Evolutionary conservation across 2,888 invertebrate genomes (phyloP), one percentile per base, ranked within the genome.

Genomic region (Esperia sulphurella): DNA sequence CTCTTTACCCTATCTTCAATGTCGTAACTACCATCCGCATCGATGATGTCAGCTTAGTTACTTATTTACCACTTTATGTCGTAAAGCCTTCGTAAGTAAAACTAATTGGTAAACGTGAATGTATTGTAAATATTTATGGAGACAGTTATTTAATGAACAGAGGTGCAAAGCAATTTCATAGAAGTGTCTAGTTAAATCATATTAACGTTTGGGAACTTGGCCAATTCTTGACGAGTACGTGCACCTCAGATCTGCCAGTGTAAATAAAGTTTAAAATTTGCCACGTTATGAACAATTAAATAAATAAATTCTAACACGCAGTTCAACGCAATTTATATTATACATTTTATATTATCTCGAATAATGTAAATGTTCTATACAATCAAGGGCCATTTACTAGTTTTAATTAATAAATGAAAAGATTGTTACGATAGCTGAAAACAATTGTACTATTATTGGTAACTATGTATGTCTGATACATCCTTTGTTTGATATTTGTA

Each of bases 121-220:
- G 21, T 21, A 21, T 3, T 21, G 2, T 21, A 21, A 3, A 3
- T 21, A 21, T 21, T 21, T 21, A 21, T 21, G 21, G 5, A 21
- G 21, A 21, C 21, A 21, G 21, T 21, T 54, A 48, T 43, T 41
- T 31, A 44, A 50, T 55, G 49, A 57, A 61, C 53, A 51, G 50
- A 52, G 48, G 47, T 46, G 53, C 56, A 61, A 68, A 71, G 68
- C 68, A 55, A 63, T 60, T 61, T 57, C 54, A 64, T 61, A 58
- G 59, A 65, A 64, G 58, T 70, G 65, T 60, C 68, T 57, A 45
- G 53, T 71, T 68, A 65, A 72, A 66, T 72, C 68, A 75, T 71
- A 71, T 64, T 69, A 74, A 69, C 68, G 55, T 63, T 71, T 75
- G 71, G 78, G 80, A 80, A 57, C 58, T 53, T 52, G 43, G 79